These are phyloP conservation scores for Pristionchus pacificus DNA, from an alignment of 1,140 invertebrate species.

Conservation along the genomic window DNA sequence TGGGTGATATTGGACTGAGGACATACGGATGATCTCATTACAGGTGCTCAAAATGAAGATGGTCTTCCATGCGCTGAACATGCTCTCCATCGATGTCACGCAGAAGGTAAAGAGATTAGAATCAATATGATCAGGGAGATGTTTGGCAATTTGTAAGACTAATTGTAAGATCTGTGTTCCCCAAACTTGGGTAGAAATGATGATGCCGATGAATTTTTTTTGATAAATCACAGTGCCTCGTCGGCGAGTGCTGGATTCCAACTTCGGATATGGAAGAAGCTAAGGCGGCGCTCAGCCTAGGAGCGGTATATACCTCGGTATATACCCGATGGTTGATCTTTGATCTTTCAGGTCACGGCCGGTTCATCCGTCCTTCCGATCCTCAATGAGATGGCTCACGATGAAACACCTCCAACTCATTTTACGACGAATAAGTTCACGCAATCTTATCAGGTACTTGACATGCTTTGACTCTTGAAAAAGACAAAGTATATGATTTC, in stretches of 20 bases:
- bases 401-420: conserved; percentile 60
- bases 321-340: not conserved
- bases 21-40: not conserved
- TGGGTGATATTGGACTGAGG: conserved; percentile 19
- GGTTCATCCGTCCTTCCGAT: conserved; percentile 59
- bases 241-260: conserved; percentile 98
- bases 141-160: no score
- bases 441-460: conserved; percentile 59
- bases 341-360: conserved; percentile 38
- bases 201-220: not conserved
- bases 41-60: conserved; percentile 68
- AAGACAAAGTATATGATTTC: conserved; percentile 36
- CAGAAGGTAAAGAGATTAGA: conserved; percentile 50
- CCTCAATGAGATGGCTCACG: conserved; percentile 60
- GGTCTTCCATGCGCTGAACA: conserved; percentile 72
- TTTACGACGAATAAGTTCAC: conserved; percentile 63
- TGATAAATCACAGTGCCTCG: conserved; percentile 72
- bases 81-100: conserved; percentile 72
- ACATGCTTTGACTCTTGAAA: no score
- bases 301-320: conserved; percentile 64
- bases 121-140: no score
- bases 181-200: no score
- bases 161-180: no score
- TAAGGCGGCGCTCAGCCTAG: conserved; percentile 77
- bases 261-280: conserved; percentile 81